Conservation (phyloP, 2,113 vertebrate genomes). For the Cygnus buccinator region DNA sequence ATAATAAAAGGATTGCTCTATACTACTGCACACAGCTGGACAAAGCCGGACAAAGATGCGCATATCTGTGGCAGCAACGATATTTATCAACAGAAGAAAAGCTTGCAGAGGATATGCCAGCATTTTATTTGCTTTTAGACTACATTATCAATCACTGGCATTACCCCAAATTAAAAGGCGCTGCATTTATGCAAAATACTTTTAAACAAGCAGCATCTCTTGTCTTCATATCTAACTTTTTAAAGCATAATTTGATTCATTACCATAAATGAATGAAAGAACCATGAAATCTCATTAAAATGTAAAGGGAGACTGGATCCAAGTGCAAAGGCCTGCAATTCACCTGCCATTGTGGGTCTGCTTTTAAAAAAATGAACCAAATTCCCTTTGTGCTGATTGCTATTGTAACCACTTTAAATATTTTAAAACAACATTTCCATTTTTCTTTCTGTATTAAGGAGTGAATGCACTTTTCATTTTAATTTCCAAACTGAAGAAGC, state of each 20-base stretch:
- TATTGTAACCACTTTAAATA: conserved; percentile 12
- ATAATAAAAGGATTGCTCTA: neutral
- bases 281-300: conserved; percentile 8
- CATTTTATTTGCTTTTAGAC: conserved; percentile 13
- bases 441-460: conserved; percentile 2
- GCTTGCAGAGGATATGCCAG: neutral
- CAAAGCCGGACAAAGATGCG: conserved; percentile 9
- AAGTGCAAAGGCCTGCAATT: neutral
- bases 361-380: conserved; percentile 17
- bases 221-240: conserved; percentile 37
- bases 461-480: neutral
- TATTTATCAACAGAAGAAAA: conserved; percentile 17
- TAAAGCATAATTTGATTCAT: conserved; percentile 21
- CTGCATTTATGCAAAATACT: conserved; percentile 26
- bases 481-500: conserved; percentile 14
- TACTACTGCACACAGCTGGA: neutral
- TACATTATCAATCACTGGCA: conserved; percentile 5
- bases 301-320: neutral
- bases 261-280: conserved; percentile 22
- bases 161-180: conserved; percentile 33
- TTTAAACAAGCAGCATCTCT: conserved; percentile 17
- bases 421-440: conserved; percentile 8
- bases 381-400: neutral
- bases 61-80: neutral
- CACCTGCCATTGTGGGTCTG: neutral